A percentile compares a stretch with the other conserved stretches of the same genome.
Evolutionary conservation across 2,797 vertebrate genomes (phyloP).

Genomic region (Malacoraja senta): DNA sequence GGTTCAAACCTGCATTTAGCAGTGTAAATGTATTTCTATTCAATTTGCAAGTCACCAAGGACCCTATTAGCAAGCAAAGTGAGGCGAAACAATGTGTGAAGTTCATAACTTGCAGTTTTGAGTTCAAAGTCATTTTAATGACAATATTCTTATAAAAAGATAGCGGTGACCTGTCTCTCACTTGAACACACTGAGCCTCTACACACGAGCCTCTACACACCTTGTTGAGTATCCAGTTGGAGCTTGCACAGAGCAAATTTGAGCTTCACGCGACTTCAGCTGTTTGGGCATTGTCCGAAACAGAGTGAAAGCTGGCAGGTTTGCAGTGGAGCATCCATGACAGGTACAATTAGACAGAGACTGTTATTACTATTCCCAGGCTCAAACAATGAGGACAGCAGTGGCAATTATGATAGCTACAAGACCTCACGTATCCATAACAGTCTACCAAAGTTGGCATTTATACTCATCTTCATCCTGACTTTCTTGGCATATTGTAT

Average conservation of each 20-base stretch:
- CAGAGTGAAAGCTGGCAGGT: background rate
- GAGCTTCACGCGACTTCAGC: too few species aligned
- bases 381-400: conserved; percentile 8
- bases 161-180: background rate
- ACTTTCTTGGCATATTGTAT: background rate
- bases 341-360: background rate
- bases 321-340: background rate
- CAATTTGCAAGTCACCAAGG: conserved; percentile 37
- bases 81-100: conserved; percentile 31
- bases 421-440: background rate
- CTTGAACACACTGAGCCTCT: background rate
- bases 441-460: background rate
- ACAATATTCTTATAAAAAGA: background rate
- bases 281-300: background rate
- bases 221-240: background rate
- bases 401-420: background rate
- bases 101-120: conserved; percentile 34
- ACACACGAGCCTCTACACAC: background rate
- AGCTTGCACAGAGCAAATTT: too few species aligned
- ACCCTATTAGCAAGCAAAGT: conserved; percentile 16
- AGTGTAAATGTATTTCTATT: conserved; percentile 43
- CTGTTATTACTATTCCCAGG: background rate
- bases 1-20: conserved; percentile 41
- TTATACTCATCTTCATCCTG: background rate
- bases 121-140: conserved; percentile 36